Evolutionary conservation across 2,113 vertebrate species (phyloP).

Genomic region (Phoenicopterus ruber): DNA sequence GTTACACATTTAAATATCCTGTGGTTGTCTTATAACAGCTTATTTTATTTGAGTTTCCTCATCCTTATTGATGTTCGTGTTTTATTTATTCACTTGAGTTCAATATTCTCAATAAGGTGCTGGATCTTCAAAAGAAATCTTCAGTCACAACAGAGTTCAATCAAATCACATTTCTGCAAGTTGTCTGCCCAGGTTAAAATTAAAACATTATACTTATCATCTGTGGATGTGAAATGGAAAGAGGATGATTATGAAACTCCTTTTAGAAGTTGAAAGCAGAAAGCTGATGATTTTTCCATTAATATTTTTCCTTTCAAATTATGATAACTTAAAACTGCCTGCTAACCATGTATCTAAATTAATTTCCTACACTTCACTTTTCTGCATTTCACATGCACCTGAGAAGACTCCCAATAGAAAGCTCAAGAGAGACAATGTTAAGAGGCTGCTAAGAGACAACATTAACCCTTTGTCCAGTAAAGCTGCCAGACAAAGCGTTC

Average conservation of each 20-base stretch:
- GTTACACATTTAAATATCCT: background rate
- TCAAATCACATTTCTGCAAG: conserved; percentile 7
- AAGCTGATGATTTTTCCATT: background rate
- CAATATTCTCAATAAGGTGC: conserved; percentile 20
- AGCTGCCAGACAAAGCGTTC: background rate
- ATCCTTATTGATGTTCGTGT: conserved; percentile 1
- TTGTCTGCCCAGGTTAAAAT: background rate
- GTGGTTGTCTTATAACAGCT: background rate
- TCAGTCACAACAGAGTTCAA: conserved; percentile 2
- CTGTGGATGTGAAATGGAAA: background rate
- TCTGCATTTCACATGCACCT: background rate
- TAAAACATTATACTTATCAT: background rate
- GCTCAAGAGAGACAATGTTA: background rate
- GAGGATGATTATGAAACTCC: background rate
- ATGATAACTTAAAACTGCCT: background rate
- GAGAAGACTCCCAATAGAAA: background rate
- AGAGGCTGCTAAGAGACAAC: background rate
- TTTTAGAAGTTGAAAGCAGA: background rate
- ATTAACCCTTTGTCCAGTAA: background rate
- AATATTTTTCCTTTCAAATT: background rate
- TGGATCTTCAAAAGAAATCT: conserved; percentile 43
- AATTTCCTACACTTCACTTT: background rate
- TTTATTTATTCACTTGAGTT: conserved; percentile 54
- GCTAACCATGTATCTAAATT: background rate
- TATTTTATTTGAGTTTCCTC: conserved; percentile 14